Evolutionary conservation across 2,888 invertebrate species (phyloP).

Genomic region (Leptopilina myrica): DNA sequence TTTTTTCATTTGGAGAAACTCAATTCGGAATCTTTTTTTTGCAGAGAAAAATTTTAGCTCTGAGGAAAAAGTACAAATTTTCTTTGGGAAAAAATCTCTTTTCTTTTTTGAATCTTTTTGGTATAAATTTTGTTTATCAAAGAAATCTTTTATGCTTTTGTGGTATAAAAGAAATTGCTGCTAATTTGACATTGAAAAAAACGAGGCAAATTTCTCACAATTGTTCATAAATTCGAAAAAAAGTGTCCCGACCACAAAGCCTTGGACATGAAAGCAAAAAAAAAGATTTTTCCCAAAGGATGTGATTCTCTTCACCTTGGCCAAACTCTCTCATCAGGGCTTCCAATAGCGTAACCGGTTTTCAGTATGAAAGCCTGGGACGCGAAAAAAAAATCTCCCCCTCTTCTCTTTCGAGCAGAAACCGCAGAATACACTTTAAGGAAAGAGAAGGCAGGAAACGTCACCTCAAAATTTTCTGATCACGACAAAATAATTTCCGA

Average conservation of each 20-base stretch:
- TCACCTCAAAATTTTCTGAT: constrained; percentile 16
- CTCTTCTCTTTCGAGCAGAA: not conserved
- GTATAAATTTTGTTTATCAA: too few species aligned
- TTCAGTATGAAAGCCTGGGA: not conserved
- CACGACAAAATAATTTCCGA: not conserved
- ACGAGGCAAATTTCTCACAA: constrained; percentile 25
- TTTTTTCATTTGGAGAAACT: constrained; percentile 10
- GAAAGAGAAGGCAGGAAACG: constrained; percentile 20
- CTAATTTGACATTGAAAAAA: not conserved
- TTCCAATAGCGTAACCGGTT: constrained; percentile 27
- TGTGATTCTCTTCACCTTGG: constrained; percentile 37
- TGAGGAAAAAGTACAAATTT: not conserved
- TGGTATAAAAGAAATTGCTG: not conserved
- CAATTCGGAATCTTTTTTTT: constrained; percentile 1
- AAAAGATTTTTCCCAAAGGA: constrained; percentile 36
- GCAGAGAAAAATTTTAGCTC: not conserved
- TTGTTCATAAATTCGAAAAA: constrained; percentile 8
- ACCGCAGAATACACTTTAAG: constrained; percentile 35
- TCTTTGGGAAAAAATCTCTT: too few species aligned
- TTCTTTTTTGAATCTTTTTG: too few species aligned
- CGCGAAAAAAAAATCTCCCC: too few species aligned
- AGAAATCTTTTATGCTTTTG: not conserved
- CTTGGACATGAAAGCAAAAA: constrained; percentile 1
- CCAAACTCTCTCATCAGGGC: constrained; percentile 37
- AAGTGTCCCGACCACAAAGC: constrained; percentile 2